These are phyloP conservation scores for Pseudomyrmex dendroicus DNA, from an alignment of 1,140 invertebrate species.

Conservation along the genomic window DNA sequence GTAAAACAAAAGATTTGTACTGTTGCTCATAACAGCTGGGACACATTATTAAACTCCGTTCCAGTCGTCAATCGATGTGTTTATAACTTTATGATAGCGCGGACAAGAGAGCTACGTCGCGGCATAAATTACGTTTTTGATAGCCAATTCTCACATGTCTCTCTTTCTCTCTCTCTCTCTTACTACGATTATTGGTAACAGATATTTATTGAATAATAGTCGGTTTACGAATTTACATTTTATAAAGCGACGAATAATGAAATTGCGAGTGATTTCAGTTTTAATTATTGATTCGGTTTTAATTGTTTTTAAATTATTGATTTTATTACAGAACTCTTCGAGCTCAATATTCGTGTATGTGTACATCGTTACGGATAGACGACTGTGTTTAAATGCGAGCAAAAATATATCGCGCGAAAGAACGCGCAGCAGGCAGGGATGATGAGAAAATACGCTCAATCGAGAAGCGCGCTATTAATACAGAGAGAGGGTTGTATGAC, in stretches of 20 bases:
- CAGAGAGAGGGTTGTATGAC: background rate
- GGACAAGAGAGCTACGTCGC: conserved; percentile 9
- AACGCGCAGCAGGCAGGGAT: too few species aligned
- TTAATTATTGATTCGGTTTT: background rate
- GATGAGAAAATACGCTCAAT: too few species aligned
- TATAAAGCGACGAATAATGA: background rate
- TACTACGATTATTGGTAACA: background rate
- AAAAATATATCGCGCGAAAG: background rate
- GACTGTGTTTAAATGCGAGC: background rate
- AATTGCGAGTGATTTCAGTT: conserved; percentile 12
- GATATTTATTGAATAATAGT: conserved; percentile 3
- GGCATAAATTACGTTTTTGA: conserved; percentile 18
- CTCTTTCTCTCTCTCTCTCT: background rate
- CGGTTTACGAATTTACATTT: background rate
- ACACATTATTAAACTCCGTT: conserved; percentile 30
- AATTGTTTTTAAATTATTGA: background rate
- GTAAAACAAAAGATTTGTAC: conserved; percentile 58
- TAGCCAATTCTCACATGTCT: background rate
- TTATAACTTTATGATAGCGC: conserved; percentile 53
- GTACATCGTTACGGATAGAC: background rate
- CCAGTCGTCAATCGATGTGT: conserved; percentile 17
- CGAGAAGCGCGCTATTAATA: background rate
- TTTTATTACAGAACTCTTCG: background rate
- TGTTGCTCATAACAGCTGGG: conserved; percentile 37
- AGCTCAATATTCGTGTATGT: background rate